phyloP scores from a whole-genome alignment of 2,888 invertebrate genomes.

The Aleiodes testaceus region DNA sequence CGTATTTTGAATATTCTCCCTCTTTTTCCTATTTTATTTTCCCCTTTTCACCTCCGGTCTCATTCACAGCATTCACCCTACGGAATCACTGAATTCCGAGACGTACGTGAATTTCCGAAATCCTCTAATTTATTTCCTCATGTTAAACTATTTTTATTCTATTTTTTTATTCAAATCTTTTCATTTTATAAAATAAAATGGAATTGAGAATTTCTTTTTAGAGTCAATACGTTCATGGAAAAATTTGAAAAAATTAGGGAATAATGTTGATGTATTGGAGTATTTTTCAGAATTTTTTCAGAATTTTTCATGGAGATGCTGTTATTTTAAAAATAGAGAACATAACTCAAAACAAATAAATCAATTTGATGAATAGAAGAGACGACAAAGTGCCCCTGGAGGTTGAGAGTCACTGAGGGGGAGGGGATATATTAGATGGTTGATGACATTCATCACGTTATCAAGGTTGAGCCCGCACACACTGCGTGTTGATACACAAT shows the following conservation, averaged over 20 bases:
- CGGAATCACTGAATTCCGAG: background rate
- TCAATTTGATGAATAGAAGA: slow-evolving; percentile 24
- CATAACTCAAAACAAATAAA: no score
- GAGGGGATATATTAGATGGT: slow-evolving; percentile 40
- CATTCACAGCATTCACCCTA: background rate
- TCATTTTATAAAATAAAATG: background rate
- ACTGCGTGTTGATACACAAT: slow-evolving; percentile 71
- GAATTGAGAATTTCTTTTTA: no score
- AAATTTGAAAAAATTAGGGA: no score
- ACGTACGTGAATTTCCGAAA: no score
- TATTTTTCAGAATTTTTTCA: background rate
- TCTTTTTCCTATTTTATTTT: slow-evolving; percentile 38
- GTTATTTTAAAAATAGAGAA: no score
- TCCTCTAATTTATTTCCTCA: background rate
- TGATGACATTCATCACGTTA: slow-evolving; percentile 69
- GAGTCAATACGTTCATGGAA: no score
- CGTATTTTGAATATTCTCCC: slow-evolving; percentile 2
- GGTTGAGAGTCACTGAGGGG: slow-evolving; percentile 10
- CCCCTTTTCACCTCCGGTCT: slow-evolving; percentile 22
- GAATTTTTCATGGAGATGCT: no score
- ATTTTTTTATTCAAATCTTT: slow-evolving; percentile 3
- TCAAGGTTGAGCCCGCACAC: slow-evolving; percentile 65
- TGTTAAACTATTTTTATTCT: background rate
- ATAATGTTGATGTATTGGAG: no score
- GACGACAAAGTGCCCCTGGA: slow-evolving; percentile 13